Conservation (phyloP, 2,113 vertebrate species). For the Chroicocephalus ridibundus region DNA sequence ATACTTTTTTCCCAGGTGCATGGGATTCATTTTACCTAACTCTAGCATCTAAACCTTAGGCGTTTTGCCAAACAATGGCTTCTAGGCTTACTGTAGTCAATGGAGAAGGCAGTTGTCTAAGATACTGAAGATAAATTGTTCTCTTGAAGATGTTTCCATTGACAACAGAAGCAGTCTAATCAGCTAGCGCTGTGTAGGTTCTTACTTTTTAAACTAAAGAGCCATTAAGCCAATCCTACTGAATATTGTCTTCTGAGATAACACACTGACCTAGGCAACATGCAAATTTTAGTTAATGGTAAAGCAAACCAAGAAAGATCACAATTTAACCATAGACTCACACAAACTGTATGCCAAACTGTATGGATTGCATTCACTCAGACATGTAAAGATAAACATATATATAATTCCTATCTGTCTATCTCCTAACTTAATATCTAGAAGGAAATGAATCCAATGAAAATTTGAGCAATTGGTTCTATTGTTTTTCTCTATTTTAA, state of each 20-base stretch:
- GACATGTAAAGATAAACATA: background rate
- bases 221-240: background rate
- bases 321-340: background rate
- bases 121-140: background rate
- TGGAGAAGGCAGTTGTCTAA: background rate
- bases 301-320: background rate
- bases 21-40: background rate
- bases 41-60: background rate
- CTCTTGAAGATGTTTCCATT: background rate
- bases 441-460: background rate
- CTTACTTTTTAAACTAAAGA: background rate
- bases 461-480: background rate
- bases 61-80: background rate
- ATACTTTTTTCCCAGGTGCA: background rate
- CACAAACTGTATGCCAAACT: background rate
- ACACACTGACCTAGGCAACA: background rate
- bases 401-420: background rate
- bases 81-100: background rate
- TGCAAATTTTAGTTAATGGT: background rate
- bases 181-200: background rate
- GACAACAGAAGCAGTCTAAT: background rate
- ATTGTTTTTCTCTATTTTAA: background rate
- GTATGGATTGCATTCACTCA: background rate
- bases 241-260: background rate
- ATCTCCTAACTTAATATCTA: background rate